Conservation (phyloP, 2,113 vertebrate species). For the Phylloscopus trochiloides region DNA sequence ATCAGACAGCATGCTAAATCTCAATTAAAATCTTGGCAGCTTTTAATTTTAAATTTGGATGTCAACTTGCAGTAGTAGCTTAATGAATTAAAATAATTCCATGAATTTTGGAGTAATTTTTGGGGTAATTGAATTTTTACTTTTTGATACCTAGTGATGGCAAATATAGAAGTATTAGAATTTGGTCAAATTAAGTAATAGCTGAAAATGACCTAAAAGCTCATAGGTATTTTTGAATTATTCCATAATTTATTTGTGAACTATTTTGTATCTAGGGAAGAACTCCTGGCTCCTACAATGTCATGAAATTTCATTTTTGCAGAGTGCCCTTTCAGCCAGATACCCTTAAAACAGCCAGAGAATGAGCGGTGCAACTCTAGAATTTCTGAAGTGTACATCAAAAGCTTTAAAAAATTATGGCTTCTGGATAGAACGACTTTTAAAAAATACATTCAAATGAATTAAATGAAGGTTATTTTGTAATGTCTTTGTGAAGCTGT, state of each 20-base stretch:
- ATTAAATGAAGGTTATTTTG: background rate
- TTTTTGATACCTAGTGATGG: background rate
- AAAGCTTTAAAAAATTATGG: background rate
- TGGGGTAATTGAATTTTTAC: background rate
- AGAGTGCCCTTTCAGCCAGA: background rate
- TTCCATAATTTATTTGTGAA: background rate
- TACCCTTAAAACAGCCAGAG: background rate
- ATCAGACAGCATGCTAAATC: background rate
- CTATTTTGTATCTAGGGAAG: background rate
- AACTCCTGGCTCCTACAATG: background rate
- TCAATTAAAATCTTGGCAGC: background rate
- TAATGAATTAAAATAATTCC: background rate
- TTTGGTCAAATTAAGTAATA: background rate
- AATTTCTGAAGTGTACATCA: background rate
- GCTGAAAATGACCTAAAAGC: background rate
- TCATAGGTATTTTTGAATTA: background rate
- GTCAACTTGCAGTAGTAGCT: background rate
- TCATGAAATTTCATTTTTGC: background rate
- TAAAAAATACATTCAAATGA: background rate
- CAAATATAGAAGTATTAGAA: background rate
- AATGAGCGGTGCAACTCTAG: background rate
- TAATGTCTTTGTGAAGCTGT: background rate
- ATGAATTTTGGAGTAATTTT: background rate
- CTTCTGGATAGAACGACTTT: background rate
- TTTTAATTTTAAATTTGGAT: slow-evolving; percentile 23